phyloP scores from a whole-genome alignment of 2,797 vertebrate genomes.

The Acanthopagrus latus region DNA sequence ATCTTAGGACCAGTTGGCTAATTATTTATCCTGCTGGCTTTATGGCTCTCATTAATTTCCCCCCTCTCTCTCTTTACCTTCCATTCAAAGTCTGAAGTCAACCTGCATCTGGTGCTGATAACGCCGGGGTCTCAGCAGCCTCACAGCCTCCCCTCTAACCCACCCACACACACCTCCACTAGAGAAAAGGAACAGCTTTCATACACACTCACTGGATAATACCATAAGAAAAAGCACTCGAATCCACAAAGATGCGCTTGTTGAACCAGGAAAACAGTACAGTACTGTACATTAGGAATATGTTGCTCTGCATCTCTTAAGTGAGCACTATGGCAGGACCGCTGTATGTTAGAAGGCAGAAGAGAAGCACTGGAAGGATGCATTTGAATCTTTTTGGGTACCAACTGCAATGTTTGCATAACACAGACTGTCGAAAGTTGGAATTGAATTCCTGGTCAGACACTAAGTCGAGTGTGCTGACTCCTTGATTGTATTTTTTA shows the following conservation, averaged over 20 bases:
- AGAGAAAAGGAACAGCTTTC: conserved; percentile 69
- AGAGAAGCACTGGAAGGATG: background rate
- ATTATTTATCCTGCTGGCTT: conserved; percentile 88
- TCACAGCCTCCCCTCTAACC: conserved; percentile 75
- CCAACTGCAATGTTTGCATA: background rate
- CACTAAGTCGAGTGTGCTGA: background rate
- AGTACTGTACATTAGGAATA: conserved; percentile 35
- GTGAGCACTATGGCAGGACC: conserved; percentile 8
- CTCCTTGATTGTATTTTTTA: background rate
- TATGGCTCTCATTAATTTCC: conserved; percentile 88
- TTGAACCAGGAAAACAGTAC: conserved; percentile 38
- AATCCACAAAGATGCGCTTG: conserved; percentile 64
- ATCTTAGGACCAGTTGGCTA: conserved; percentile 82
- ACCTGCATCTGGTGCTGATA: conserved; percentile 88
- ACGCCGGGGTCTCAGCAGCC: conserved; percentile 78
- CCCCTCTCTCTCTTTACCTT: conserved; percentile 83
- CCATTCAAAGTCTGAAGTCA: conserved; percentile 85
- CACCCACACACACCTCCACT: conserved; percentile 67
- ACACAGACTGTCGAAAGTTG: background rate
- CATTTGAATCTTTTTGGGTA: background rate
- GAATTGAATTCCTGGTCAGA: background rate
- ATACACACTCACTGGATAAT: conserved; percentile 68
- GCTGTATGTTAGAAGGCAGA: conserved; percentile 11
- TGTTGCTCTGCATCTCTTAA: conserved; percentile 45
- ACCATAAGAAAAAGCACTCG: conserved; percentile 71